These are phyloP conservation scores for Ostrea edulis DNA, from an alignment of 1,140 invertebrate genomes.

Conservation along the genomic window DNA sequence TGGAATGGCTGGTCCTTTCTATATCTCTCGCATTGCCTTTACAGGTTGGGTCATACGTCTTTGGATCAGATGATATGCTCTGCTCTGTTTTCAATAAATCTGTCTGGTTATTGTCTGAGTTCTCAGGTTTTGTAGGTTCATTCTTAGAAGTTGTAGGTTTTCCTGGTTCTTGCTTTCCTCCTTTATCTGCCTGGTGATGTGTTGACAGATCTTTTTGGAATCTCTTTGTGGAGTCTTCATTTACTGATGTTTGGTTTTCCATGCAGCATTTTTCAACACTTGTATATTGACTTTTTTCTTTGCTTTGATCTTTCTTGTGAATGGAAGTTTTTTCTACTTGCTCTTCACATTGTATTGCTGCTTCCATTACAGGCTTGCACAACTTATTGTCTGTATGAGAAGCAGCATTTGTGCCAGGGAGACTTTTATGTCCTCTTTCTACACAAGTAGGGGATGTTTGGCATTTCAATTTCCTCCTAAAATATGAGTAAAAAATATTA, in stretches of 20 bases:
- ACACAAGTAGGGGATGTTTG: background rate
- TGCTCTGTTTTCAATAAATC: background rate
- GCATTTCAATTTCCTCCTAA: background rate
- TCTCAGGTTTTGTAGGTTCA: background rate
- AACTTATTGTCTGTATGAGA: background rate
- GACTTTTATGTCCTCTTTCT: background rate
- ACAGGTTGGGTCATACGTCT: background rate
- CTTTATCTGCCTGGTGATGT: background rate
- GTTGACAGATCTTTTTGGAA: background rate
- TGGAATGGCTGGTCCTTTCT: background rate
- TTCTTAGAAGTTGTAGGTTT: background rate
- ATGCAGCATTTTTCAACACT: background rate
- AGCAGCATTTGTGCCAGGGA: background rate
- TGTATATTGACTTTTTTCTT: background rate
- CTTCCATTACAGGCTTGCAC: background rate
- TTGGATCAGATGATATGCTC: background rate
- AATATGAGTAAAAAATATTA: background rate
- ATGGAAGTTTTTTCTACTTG: background rate
- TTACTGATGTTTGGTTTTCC: background rate
- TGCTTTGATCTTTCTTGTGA: background rate
- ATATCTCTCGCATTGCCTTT: background rate
- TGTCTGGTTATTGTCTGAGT: background rate
- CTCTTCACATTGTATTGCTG: background rate
- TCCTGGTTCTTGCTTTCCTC: background rate
- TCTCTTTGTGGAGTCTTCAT: background rate